Conservation (phyloP, 2,797 vertebrate species). For the Cirrhinus molitorella region DNA sequence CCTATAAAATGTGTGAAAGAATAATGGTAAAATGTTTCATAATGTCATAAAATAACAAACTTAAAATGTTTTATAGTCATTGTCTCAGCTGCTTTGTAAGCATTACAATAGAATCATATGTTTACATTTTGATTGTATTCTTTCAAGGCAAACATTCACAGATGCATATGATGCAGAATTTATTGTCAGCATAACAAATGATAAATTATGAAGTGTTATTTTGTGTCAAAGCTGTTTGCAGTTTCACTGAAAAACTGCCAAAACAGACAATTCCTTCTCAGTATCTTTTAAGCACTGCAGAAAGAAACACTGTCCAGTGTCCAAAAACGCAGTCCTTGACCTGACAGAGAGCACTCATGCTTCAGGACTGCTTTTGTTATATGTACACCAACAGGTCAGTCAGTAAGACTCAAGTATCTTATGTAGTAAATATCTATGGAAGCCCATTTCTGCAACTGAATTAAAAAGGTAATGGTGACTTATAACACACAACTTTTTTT, state of each 20-base stretch:
- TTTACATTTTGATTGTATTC: not conserved
- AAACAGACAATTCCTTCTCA: not conserved
- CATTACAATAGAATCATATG: no score
- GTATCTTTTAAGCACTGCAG: not conserved
- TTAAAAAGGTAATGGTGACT: no score
- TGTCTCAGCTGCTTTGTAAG: not conserved
- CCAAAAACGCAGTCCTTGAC: slow-evolving; percentile 52
- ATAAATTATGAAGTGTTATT: slow-evolving; percentile 19
- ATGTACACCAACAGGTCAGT: no score
- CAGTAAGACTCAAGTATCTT: not conserved
- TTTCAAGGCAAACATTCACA: slow-evolving; percentile 11
- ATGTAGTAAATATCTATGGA: not conserved
- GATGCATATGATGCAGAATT: slow-evolving; percentile 5
- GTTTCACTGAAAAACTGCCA: slow-evolving; percentile 1
- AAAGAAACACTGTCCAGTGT: slow-evolving; percentile 44
- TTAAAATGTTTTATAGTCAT: not conserved
- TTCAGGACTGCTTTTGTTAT: not conserved
- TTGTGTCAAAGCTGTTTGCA: slow-evolving; percentile 32
- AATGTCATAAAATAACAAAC: not conserved
- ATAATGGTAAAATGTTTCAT: not conserved
- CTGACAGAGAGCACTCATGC: slow-evolving; percentile 34
- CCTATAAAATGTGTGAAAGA: not conserved
- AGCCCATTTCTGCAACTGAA: no score
- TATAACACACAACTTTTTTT: no score
- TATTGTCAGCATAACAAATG: slow-evolving; percentile 18